Evolutionary conservation across 2,888 invertebrate species (phyloP).

Genomic region (Hedya salicella): DNA sequence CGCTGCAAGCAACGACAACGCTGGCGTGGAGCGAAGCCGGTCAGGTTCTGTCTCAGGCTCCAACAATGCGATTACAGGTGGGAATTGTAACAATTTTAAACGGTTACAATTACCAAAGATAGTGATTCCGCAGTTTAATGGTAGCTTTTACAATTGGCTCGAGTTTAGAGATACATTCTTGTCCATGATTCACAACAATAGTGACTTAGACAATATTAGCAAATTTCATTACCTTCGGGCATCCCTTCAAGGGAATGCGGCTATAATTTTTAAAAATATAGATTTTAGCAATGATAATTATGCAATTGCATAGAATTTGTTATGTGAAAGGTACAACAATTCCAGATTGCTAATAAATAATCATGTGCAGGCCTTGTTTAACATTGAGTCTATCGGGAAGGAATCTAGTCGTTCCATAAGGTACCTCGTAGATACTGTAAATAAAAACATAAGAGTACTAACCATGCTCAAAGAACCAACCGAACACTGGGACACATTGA

Average conservation of each 20-base stretch:
- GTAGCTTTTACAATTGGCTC: conserved; percentile 19
- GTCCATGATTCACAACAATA: conserved; percentile 7
- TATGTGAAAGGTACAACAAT: conserved; percentile 35
- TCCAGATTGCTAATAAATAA: conserved; percentile 44
- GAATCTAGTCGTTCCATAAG: conserved; percentile 40
- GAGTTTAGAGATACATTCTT: conserved; percentile 10
- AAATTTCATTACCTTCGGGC: conserved; percentile 23
- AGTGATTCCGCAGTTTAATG: conserved; percentile 6
- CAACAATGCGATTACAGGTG: conserved; percentile 1
- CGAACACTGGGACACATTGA: conserved; percentile 41
- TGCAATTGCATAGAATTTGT: conserved; percentile 34
- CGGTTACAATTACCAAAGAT: conserved; percentile 8
- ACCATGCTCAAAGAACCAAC: conserved; percentile 31
- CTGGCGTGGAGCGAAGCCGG: neutral
- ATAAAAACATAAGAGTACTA: conserved; percentile 46
- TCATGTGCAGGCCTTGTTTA: conserved; percentile 45
- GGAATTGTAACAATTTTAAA: conserved; percentile 8
- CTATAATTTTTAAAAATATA: conserved; percentile 2
- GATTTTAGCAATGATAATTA: conserved; percentile 41
- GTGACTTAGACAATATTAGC: conserved; percentile 12
- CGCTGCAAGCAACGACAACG: neutral
- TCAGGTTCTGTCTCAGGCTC: neutral
- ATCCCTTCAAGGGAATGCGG: conserved; percentile 8
- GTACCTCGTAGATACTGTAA: conserved; percentile 45
- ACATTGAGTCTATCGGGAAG: conserved; percentile 28